Evolutionary conservation across 2,888 invertebrate species (phyloP).

Genomic region (Phlogophora meticulosa): DNA sequence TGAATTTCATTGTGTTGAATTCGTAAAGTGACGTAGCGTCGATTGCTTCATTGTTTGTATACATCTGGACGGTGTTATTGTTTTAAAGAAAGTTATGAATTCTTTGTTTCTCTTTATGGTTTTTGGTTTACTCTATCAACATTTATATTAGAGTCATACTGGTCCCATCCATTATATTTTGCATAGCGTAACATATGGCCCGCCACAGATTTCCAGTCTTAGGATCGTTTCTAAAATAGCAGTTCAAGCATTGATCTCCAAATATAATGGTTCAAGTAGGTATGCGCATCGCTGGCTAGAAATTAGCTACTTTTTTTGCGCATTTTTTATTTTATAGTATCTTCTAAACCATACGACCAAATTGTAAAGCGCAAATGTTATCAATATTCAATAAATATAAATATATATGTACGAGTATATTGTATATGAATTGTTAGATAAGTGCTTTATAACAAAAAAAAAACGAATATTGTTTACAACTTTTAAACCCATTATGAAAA

Average conservation of each 20-base stretch:
- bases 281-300: too few relatives aligned
- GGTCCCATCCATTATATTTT: background rate
- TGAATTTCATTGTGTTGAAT: conserved; percentile 41
- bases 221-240: background rate
- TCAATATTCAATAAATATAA: too few relatives aligned
- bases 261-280: background rate
- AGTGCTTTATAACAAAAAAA: too few relatives aligned
- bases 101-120: conserved; percentile 19
- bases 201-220: background rate
- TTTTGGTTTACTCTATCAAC: background rate
- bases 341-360: too few relatives aligned
- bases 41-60: conserved; percentile 33
- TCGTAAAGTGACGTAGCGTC: conserved; percentile 24
- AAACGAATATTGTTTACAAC: too few relatives aligned
- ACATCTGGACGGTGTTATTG: conserved; percentile 40
- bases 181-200: background rate
- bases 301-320: too few relatives aligned
- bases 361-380: too few relatives aligned
- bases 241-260: background rate
- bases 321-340: too few relatives aligned
- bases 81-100: conserved; percentile 27
- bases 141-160: background rate
- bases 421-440: too few relatives aligned
- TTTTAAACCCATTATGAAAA: too few relatives aligned
- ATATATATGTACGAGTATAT: too few relatives aligned